Conservation (phyloP, 2,797 vertebrate genomes). For the Aselliscus stoliczkanus region DNA sequence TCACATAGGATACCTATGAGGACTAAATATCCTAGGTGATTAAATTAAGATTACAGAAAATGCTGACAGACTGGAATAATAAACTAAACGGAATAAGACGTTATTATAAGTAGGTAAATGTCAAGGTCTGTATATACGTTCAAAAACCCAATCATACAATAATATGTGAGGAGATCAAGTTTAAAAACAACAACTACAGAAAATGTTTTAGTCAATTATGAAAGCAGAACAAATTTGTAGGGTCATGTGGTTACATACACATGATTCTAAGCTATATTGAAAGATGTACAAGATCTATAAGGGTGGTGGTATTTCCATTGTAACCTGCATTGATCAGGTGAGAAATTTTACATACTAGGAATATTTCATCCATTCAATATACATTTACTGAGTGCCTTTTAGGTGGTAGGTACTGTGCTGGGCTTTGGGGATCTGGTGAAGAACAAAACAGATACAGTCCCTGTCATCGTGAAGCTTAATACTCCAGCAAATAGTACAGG, state of each 20-base stretch:
- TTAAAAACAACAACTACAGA: slow-evolving; percentile 2
- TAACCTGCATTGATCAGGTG: background rate
- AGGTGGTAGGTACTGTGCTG: background rate
- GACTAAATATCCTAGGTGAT: background rate
- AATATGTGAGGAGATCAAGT: background rate
- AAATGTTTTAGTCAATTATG: background rate
- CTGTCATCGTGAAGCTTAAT: background rate
- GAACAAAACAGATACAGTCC: background rate
- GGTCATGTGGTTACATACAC: background rate
- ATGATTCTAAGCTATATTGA: background rate
- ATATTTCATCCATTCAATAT: background rate
- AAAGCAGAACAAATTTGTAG: background rate
- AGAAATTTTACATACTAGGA: background rate
- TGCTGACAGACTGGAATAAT: background rate
- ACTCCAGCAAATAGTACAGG: background rate
- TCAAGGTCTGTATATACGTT: background rate
- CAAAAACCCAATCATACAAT: background rate
- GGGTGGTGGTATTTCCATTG: background rate
- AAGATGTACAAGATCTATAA: background rate
- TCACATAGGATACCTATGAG: background rate
- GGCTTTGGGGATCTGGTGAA: background rate
- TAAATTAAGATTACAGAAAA: background rate
- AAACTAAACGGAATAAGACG: background rate
- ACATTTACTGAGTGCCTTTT: background rate
- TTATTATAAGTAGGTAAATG: background rate